A percentile compares a stretch with the other conserved stretches of the same genome.
phyloP scores from a whole-genome alignment of 2,113 vertebrate genomes.

The Tachysurus fulvidraco region DNA sequence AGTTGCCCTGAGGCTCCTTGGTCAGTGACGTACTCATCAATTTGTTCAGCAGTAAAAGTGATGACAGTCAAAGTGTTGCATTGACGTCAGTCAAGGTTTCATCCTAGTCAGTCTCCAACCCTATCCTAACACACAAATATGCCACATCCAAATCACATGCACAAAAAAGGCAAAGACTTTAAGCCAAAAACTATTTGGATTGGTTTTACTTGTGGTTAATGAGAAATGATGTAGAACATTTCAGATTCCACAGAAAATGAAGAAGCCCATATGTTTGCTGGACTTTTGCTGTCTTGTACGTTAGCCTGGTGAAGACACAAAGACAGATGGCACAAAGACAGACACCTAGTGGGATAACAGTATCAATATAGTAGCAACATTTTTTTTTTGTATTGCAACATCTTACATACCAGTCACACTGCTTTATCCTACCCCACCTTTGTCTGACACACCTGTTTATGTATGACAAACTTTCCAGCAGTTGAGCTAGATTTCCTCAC shows the following conservation, averaged over 20 bases:
- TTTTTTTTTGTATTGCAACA: neutral
- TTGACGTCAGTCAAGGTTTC: neutral
- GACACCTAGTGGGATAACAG: neutral
- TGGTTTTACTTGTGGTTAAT: neutral
- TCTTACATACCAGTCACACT: neutral
- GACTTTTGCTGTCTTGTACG: neutral
- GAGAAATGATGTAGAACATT: neutral
- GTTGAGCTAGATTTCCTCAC: neutral
- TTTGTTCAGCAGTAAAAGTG: neutral
- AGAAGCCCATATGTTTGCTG: neutral
- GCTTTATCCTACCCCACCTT: neutral
- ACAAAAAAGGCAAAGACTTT: neutral
- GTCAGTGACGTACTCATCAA: neutral
- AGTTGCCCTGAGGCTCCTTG: neutral
- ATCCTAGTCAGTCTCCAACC: neutral
- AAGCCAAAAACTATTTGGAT: neutral
- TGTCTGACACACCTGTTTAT: conserved; percentile 18
- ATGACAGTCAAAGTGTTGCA: neutral
- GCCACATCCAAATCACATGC: neutral
- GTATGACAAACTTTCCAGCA: neutral
- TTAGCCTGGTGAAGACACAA: neutral
- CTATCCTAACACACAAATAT: too few species aligned
- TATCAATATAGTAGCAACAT: neutral
- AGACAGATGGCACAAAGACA: too few species aligned
- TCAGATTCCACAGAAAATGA: neutral